Evolutionary conservation across 2,797 vertebrate species (phyloP).

Genomic region (Chiloscyllium punctatum): DNA sequence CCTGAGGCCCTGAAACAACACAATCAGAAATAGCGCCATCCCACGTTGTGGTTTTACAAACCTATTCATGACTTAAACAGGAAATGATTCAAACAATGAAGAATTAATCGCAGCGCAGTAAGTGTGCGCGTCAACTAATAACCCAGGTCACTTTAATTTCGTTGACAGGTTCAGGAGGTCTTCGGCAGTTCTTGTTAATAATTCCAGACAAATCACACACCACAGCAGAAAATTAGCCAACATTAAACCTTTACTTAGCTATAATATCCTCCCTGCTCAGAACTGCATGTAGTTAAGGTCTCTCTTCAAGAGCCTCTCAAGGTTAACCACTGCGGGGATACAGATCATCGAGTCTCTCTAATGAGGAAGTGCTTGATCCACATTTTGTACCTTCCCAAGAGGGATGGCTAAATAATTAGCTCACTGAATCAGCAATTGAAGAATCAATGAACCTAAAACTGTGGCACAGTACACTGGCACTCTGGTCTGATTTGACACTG

Average conservation of each 20-base stretch:
- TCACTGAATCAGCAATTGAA: neutral
- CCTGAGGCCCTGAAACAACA: neutral
- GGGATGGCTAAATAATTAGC: neutral
- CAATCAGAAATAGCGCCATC: neutral
- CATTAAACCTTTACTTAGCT: no score
- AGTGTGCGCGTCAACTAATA: neutral
- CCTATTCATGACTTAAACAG: neutral
- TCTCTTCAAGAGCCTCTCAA: neutral
- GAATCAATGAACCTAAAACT: neutral
- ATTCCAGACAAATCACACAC: neutral
- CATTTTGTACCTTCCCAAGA: neutral
- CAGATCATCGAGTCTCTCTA: neutral
- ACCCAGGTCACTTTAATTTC: neutral
- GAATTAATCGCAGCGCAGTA: neutral
- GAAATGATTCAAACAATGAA: constrained; percentile 12
- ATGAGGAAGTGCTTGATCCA: neutral
- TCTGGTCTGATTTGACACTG: no score
- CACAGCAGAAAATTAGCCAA: neutral
- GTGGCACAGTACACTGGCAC: neutral
- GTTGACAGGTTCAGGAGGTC: neutral
- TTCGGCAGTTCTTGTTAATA: neutral
- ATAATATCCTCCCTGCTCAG: neutral
- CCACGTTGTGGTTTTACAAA: neutral
- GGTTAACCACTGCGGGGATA: neutral
- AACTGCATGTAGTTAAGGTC: neutral